Evolutionary conservation across 2,888 invertebrate species (phyloP).

Genomic region (Odontocerum albicorne): DNA sequence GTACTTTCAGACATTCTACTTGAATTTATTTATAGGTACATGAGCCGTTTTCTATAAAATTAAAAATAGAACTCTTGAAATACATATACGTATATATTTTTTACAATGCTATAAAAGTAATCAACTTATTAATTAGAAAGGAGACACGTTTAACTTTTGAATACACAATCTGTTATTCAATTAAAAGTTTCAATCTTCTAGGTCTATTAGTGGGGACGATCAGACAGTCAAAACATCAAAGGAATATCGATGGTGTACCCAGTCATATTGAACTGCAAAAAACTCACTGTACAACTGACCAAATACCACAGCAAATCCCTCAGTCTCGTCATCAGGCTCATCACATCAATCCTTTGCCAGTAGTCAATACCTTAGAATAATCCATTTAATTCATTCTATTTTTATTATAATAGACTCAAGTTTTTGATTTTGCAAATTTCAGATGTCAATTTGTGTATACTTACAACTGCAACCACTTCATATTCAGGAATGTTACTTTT

Average conservation of each 20-base stretch:
- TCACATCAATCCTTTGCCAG: conserved; percentile 41
- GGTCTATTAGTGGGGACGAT: conserved; percentile 34
- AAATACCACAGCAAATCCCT: conserved; percentile 40
- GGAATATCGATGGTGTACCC: conserved; percentile 25
- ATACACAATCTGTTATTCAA: too few relatives aligned
- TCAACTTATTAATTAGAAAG: too few relatives aligned
- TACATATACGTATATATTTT: too few relatives aligned
- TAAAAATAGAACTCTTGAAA: too few relatives aligned
- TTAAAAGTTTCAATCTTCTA: neutral
- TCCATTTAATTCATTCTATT: too few relatives aligned
- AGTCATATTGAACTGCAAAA: conserved; percentile 16
- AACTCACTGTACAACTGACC: conserved; percentile 28
- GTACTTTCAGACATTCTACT: too few relatives aligned
- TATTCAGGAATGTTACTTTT: conserved; percentile 87
- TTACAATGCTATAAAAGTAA: too few relatives aligned
- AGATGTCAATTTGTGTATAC: too few relatives aligned
- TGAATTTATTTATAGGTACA: too few relatives aligned
- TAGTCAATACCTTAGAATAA: conserved; percentile 1
- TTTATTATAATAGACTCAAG: neutral
- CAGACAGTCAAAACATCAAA: conserved; percentile 54
- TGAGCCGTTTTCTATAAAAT: too few relatives aligned
- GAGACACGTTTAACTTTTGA: too few relatives aligned
- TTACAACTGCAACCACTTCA: conserved; percentile 84
- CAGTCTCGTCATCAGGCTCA: conserved; percentile 61
- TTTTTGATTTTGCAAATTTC: neutral